A percentile compares a stretch with the other conserved stretches of the same genome.
Conservation (phyloP, 2,113 vertebrate species). For the Hippocampus mohnikei region DNA sequence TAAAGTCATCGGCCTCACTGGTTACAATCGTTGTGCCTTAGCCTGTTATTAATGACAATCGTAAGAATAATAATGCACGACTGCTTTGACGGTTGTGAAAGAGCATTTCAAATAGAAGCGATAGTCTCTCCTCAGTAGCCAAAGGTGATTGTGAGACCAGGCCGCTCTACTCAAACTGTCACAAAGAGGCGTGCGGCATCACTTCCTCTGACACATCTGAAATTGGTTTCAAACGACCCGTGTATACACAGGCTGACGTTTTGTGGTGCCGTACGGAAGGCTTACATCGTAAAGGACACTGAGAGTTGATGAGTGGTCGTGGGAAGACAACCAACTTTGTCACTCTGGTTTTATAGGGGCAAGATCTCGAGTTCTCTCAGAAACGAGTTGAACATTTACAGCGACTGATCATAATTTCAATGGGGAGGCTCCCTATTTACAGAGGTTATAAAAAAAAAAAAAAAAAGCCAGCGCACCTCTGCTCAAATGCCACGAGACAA, state of each 20-base stretch:
- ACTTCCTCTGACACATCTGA: constrained; percentile 64
- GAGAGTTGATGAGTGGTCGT: neutral
- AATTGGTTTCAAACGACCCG: constrained; percentile 65
- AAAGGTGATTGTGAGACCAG: constrained; percentile 54
- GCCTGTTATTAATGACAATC: neutral
- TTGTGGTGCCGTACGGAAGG: constrained; percentile 35
- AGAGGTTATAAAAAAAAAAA: constrained; percentile 16
- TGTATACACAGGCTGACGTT: constrained; percentile 32
- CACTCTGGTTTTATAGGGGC: neutral
- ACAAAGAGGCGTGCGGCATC: constrained; percentile 51
- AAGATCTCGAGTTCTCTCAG: neutral
- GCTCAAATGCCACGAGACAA: neutral
- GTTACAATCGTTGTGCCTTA: neutral
- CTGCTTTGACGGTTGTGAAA: constrained; percentile 37
- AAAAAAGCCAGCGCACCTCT: constrained; percentile 37
- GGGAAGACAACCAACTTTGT: constrained; percentile 7
- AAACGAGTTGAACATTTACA: constrained; percentile 47
- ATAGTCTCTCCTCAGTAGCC: constrained; percentile 47
- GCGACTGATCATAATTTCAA: constrained; percentile 38
- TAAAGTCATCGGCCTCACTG: too few relatives aligned
- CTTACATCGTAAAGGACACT: constrained; percentile 23
- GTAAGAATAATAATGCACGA: constrained; percentile 29
- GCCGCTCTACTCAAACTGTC: constrained; percentile 61
- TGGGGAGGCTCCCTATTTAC: constrained; percentile 32
- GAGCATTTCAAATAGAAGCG: constrained; percentile 29